Conservation (phyloP, 53 echinoderm and acorn worm genomes). For the Holothuria leucospilota region DNA sequence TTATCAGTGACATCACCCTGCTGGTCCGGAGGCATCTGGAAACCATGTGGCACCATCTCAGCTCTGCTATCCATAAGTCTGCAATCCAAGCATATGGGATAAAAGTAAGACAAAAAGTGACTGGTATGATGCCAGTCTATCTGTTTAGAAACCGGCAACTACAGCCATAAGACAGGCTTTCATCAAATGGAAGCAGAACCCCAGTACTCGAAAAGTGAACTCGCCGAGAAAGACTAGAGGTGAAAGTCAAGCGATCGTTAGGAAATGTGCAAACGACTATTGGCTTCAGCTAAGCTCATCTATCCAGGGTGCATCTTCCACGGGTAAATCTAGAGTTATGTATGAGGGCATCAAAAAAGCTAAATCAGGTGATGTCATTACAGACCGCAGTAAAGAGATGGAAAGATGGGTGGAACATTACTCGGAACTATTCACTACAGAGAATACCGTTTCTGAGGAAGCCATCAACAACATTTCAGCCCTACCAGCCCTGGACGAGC, state of each 20-base stretch:
- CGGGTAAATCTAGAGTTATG: too few relatives aligned
- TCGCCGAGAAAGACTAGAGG: slow-evolving; percentile 11
- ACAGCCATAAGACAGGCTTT: slow-evolving; percentile 6
- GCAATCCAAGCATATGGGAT: slow-evolving; percentile 47
- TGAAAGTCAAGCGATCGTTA: slow-evolving; percentile 19
- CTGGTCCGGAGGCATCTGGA: neutral
- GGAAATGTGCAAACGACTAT: slow-evolving; percentile 50
- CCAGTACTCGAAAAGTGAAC: neutral
- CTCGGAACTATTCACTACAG: too few relatives aligned
- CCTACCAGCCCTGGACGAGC: too few relatives aligned
- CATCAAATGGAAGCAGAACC: neutral
- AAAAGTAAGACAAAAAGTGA: neutral
- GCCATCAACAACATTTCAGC: too few relatives aligned
- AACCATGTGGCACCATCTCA: slow-evolving; percentile 25
- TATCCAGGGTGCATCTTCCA: too few relatives aligned
- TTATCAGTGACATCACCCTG: neutral
- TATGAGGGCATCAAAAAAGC: too few relatives aligned
- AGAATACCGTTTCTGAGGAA: too few relatives aligned
- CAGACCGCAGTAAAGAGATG: too few relatives aligned
- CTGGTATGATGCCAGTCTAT: slow-evolving; percentile 7
- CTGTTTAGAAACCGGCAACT: neutral
- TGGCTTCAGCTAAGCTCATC: slow-evolving; percentile 48
- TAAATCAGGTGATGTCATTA: too few relatives aligned
- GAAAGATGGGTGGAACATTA: too few relatives aligned
- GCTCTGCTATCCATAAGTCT: slow-evolving; percentile 33